These are phyloP conservation scores for Philopotamus ludificatus DNA, from an alignment of 1,140 invertebrate species.

Conservation along the genomic window DNA sequence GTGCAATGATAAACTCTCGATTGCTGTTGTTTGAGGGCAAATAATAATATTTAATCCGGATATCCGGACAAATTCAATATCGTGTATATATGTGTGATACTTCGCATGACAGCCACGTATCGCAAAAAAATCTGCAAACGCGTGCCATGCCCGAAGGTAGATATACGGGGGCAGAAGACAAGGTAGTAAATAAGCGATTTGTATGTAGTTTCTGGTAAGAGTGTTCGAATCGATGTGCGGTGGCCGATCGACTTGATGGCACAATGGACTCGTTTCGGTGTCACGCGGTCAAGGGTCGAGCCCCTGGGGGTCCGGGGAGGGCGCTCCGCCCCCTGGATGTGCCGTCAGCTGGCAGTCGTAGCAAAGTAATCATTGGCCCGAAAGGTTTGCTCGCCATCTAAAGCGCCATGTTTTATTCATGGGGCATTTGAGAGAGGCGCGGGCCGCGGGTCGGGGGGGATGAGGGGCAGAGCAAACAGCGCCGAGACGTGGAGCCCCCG, in stretches of 20 bases:
- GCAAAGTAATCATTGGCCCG: constrained; percentile 22
- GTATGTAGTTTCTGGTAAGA: not conserved
- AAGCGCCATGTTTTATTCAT: constrained; percentile 33
- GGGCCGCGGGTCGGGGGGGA: not conserved
- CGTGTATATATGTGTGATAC: too few relatives aligned
- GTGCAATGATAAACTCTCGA: too few relatives aligned
- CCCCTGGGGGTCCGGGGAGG: not conserved
- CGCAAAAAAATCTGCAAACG: too few relatives aligned
- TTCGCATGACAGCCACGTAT: too few relatives aligned
- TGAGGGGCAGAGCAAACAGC: constrained; percentile 11
- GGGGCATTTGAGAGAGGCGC: constrained; percentile 16
- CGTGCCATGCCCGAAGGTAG: too few relatives aligned
- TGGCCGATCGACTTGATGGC: not conserved
- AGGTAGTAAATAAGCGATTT: not conserved
- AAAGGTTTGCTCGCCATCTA: constrained; percentile 29
- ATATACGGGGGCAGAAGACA: too few relatives aligned
- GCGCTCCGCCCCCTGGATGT: not conserved
- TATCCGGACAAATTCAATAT: too few relatives aligned
- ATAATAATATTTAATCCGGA: too few relatives aligned
- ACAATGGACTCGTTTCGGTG: constrained; percentile 13
- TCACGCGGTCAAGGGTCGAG: constrained; percentile 3
- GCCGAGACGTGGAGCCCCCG: not conserved
- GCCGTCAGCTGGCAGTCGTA: constrained; percentile 9
- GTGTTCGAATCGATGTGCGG: not conserved
- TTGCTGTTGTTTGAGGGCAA: too few relatives aligned